These are phyloP conservation scores for Cephus sareptanus DNA, from an alignment of 2,888 invertebrate genomes.

Conservation along the genomic window DNA sequence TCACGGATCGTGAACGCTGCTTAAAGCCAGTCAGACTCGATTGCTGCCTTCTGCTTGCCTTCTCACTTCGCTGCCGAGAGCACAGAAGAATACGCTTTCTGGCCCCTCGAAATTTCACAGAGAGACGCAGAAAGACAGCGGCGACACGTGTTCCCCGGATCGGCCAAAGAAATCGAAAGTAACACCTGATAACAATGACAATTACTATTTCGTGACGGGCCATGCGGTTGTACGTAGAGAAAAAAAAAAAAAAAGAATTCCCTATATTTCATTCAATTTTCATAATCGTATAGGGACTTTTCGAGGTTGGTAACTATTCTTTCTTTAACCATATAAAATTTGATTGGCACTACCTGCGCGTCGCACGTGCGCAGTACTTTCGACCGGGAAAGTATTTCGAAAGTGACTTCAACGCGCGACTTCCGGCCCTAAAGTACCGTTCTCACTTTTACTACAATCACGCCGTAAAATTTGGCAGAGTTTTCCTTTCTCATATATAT, in stretches of 20 bases:
- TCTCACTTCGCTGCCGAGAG: neutral
- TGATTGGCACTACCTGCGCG: neutral
- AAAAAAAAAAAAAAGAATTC: neutral
- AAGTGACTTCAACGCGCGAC: conserved; percentile 32
- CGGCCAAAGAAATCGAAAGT: neutral
- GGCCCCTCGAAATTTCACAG: neutral
- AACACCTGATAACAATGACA: neutral
- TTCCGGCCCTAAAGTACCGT: conserved; percentile 12
- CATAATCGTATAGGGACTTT: neutral
- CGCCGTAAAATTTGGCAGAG: neutral
- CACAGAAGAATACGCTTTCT: neutral
- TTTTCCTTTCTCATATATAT: neutral
- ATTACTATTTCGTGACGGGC: neutral
- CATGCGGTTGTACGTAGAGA: rapidly evolving
- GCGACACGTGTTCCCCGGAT: neutral
- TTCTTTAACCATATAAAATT: neutral
- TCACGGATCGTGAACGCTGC: conserved; percentile 62
- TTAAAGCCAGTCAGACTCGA: conserved; percentile 14
- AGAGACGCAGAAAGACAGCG: neutral
- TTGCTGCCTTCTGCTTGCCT: neutral
- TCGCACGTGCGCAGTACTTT: neutral
- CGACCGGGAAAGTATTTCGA: conserved; percentile 41
- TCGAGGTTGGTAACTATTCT: neutral
- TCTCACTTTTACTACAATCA: neutral
- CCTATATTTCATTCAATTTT: neutral